Evolutionary conservation across 2,797 vertebrate genomes (phyloP).

Genomic region (Gallirallus australis): DNA sequence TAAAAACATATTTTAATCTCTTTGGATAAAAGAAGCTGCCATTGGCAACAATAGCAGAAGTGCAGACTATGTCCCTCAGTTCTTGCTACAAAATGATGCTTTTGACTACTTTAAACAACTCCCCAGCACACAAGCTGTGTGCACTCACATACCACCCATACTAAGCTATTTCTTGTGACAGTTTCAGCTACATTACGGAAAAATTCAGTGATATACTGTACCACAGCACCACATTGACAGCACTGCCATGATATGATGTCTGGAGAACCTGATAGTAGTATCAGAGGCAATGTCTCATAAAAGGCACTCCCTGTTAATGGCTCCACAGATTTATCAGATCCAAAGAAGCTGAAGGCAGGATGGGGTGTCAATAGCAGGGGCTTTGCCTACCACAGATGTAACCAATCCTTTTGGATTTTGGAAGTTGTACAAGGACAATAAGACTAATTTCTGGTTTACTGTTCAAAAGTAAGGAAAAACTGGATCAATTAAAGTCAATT

Average conservation of each 20-base stretch:
- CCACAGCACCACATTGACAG: neutral
- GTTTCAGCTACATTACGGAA: constrained; percentile 16
- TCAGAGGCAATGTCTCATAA: constrained; percentile 16
- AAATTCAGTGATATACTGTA: neutral
- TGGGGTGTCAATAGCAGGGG: neutral
- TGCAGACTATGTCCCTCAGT: neutral
- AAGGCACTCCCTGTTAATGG: neutral
- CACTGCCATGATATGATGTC: neutral
- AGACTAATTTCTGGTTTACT: neutral
- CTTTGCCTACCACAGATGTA: neutral
- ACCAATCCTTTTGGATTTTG: neutral
- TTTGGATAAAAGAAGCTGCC: constrained; percentile 20
- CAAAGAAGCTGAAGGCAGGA: neutral
- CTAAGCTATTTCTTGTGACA: constrained; percentile 48
- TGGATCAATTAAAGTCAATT: neutral
- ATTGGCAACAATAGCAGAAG: constrained; percentile 29
- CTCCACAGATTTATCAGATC: neutral
- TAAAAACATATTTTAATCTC: constrained; percentile 10
- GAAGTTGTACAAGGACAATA: constrained; percentile 12
- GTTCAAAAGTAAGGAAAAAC: constrained; percentile 31
- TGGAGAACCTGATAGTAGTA: constrained; percentile 30
- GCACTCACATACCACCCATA: neutral
- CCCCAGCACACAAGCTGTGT: neutral
- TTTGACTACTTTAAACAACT: constrained; percentile 41
- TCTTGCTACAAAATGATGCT: neutral